Evolutionary conservation across 92 coral and sea anemone species (phyloP), one percentile per base, ranked within the genome.

Genomic region (Porites evermanni): DNA sequence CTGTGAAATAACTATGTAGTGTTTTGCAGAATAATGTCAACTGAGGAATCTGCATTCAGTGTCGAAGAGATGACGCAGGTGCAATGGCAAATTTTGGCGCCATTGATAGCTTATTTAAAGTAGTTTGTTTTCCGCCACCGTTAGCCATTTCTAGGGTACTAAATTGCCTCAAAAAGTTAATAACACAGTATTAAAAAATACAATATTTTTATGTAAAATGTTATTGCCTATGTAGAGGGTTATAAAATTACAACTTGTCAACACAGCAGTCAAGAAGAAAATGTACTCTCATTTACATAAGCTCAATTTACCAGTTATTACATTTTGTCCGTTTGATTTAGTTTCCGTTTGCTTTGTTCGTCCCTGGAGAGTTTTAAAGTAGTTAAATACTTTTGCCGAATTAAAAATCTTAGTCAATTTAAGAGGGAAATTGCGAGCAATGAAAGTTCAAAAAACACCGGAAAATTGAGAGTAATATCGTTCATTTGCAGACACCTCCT

Each of bases 201-300:
- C 12, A 78, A 38, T 10, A 56, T 19, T 29, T 59, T 12, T 59
- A 4, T n/a, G 69, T n/a, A 21, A 6, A 38, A 16, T 70, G 32
- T 32, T 77, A 53, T 70, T 7, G 21, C 6, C 19, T 9, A 7
- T 71, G 68, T 6, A 19, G 51, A 70, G 75, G 38, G 53, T 70
- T 38, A 18, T 70, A 67, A 70, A 81, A 70, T 70, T 69, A 58
- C 18, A 81, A 26, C 19, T 26, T 58, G 64, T 71, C 38, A 70
- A n/a, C 87, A 51, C 87, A 83, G 87, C 87, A 21, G 87, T 47
- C 4, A 51, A 64, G 77, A 14, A 32, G 13, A 56, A 54, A 67
- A 18, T 64, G 18, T 74, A 23, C 8, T 72, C 71, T 50, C 10
- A 74, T 83, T 83, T 73, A 74, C 87, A 83, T 83, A 72, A 82